phyloP scores from a whole-genome alignment of 2,888 invertebrate species.

The Odontocolon sp. region DNA sequence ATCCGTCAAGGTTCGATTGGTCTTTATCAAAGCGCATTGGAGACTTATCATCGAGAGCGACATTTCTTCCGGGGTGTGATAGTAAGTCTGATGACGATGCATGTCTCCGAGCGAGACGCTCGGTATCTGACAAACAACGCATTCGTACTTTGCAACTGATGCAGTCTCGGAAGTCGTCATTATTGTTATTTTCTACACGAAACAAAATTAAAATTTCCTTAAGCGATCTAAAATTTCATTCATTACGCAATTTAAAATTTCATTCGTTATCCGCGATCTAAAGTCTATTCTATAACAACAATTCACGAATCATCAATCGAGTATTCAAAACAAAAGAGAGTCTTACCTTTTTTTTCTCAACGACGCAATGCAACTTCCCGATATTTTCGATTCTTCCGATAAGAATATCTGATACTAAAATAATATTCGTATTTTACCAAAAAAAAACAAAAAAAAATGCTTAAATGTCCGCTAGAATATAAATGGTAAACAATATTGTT shows the following conservation, averaged over 20 bases:
- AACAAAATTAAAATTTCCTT: background rate
- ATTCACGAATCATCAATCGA: too few relatives aligned
- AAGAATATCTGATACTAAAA: too few relatives aligned
- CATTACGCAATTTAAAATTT: background rate
- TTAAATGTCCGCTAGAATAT: too few relatives aligned
- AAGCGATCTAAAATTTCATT: background rate
- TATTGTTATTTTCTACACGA: conserved; percentile 46
- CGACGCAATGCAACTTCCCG: too few relatives aligned
- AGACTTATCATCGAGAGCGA: conserved; percentile 69
- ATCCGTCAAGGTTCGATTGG: background rate
- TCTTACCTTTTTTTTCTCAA: too few relatives aligned
- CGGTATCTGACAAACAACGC: conserved; percentile 69
- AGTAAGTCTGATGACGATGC: conserved; percentile 70
- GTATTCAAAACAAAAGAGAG: too few relatives aligned
- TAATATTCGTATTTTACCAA: too few relatives aligned
- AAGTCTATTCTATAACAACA: too few relatives aligned
- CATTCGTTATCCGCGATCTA: too few relatives aligned
- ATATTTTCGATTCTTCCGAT: too few relatives aligned
- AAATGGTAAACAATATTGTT: too few relatives aligned
- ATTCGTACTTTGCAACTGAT: conserved; percentile 62
- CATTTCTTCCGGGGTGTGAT: conserved; percentile 70
- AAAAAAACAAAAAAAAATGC: too few relatives aligned
- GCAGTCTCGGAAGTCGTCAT: background rate
- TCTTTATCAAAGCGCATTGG: conserved; percentile 52
- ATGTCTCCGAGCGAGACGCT: conserved; percentile 66